Conservation (phyloP, 2,888 invertebrate genomes). For the Marronus borbonicus region DNA sequence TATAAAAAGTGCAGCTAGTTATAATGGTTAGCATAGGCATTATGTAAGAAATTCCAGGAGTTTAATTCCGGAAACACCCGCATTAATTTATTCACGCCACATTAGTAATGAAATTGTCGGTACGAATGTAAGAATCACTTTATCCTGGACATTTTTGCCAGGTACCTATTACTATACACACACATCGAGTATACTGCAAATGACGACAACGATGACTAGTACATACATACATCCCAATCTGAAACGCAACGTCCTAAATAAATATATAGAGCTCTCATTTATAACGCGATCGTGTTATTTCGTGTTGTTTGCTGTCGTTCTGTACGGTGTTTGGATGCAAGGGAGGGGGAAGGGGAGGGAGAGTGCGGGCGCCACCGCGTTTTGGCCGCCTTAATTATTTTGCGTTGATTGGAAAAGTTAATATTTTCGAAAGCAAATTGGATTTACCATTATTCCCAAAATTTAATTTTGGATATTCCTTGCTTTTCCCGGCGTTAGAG, state of each 20-base stretch:
- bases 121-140: conserved; percentile 4
- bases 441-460: conserved; percentile 11
- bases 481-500: background rate
- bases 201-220: too few relatives aligned
- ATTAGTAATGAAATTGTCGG: too few relatives aligned
- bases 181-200: background rate
- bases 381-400: conserved; percentile 15
- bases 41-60: too few relatives aligned
- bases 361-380: background rate
- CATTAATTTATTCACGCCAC: too few relatives aligned
- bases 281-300: background rate
- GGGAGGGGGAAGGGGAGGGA: too few relatives aligned
- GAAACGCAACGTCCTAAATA: conserved; percentile 24
- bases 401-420: conserved; percentile 25
- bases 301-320: background rate
- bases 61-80: too few relatives aligned
- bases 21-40: too few relatives aligned
- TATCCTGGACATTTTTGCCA: background rate
- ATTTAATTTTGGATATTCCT: conserved; percentile 22
- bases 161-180: background rate
- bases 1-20: too few relatives aligned
- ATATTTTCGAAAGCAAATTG: conserved; percentile 14
- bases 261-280: conserved; percentile 25
- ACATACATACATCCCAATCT: background rate
- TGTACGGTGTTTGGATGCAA: too few relatives aligned